Conservation (phyloP, 2,113 vertebrate genomes). For the Nerophis lumbriciformis region DNA sequence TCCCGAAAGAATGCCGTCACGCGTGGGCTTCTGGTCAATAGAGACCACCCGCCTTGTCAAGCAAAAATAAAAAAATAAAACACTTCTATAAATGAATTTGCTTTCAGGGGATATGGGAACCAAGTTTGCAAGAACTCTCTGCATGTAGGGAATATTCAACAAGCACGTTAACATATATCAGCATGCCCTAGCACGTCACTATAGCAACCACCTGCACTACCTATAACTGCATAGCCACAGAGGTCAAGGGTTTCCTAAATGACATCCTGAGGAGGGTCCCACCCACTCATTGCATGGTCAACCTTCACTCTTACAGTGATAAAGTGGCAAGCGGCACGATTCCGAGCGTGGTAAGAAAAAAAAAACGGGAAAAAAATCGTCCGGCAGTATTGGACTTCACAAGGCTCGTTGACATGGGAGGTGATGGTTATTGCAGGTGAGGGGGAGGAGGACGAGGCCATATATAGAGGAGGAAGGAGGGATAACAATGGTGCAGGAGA, state of each 20-base stretch:
- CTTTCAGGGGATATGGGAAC: background rate
- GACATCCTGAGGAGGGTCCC: constrained; percentile 41
- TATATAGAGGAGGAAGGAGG: constrained; percentile 33
- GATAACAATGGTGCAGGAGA: constrained; percentile 46
- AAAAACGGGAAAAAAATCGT: constrained; percentile 32
- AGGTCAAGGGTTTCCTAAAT: constrained; percentile 67
- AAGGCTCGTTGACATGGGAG: constrained; percentile 56
- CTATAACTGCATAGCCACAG: constrained; percentile 32
- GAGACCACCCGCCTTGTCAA: constrained; percentile 1
- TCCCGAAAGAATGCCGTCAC: background rate
- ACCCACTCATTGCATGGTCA: constrained; percentile 21
- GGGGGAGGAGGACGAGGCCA: constrained; percentile 29
- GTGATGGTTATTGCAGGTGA: constrained; percentile 55
- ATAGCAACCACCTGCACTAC: constrained; percentile 36
- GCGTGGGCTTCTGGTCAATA: background rate
- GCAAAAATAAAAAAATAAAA: background rate
- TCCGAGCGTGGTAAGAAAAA: constrained; percentile 18
- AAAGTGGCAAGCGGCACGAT: constrained; percentile 27
- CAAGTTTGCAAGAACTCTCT: background rate
- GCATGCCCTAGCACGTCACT: constrained; percentile 53
- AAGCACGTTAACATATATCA: constrained; percentile 48
- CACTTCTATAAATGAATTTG: background rate
- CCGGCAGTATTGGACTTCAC: constrained; percentile 29
- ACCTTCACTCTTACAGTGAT: constrained; percentile 14
- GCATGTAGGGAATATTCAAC: no score